These are phyloP conservation scores for Passer domesticus DNA, from an alignment of 2,113 vertebrate genomes.

Conservation along the genomic window DNA sequence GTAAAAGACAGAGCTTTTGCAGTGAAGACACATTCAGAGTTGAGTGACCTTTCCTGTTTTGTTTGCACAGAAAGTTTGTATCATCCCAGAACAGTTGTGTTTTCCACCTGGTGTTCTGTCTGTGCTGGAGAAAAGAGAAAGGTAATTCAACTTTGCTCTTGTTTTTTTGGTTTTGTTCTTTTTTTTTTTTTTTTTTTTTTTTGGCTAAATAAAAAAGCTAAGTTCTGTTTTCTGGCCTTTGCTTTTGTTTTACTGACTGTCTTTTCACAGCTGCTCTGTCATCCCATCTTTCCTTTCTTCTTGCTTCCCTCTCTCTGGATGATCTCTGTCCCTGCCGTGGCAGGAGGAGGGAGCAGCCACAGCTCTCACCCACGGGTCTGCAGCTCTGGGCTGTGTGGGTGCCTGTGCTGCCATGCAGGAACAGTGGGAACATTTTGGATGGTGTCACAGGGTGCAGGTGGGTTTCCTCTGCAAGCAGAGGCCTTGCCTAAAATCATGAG, in stretches of 20 bases:
- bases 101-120: background rate
- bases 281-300: background rate
- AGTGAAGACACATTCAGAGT: background rate
- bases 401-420: fast-evolving
- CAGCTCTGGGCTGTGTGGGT: fast-evolving
- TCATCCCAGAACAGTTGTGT: background rate
- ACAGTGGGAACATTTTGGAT: background rate
- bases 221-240: background rate
- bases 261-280: background rate
- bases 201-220: background rate
- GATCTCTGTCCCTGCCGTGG: background rate
- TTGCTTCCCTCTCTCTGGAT: background rate
- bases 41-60: background rate
- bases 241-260: background rate
- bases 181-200: background rate
- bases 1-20: background rate
- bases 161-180: background rate
- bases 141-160: background rate
- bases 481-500: fast-evolving
- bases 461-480: background rate
- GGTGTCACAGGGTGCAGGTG: background rate
- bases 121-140: background rate
- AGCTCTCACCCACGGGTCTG: background rate
- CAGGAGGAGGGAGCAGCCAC: background rate
- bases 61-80: background rate